Evolutionary conservation across 2,888 invertebrate genomes (phyloP).

Genomic region (Rhagonycha lutea): DNA sequence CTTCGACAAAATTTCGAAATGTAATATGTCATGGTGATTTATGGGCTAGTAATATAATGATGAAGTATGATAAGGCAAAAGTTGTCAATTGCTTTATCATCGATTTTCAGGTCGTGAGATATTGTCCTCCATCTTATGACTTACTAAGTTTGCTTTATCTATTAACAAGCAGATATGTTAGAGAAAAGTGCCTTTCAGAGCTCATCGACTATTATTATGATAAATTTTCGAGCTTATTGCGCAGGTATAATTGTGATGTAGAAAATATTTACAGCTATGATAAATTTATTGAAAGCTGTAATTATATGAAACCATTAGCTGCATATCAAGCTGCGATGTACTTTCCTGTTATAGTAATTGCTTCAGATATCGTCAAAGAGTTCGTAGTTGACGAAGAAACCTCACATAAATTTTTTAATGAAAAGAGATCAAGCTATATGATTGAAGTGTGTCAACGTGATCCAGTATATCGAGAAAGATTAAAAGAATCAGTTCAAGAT

Average conservation of each 20-base stretch:
- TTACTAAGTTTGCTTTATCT: constrained; percentile 54
- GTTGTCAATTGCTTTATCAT: constrained; percentile 47
- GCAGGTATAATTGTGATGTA: constrained; percentile 35
- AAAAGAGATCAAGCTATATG: constrained; percentile 31
- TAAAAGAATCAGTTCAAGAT: constrained; percentile 28
- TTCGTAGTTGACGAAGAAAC: constrained; percentile 31
- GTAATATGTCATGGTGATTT: constrained; percentile 66
- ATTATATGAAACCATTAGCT: constrained; percentile 45
- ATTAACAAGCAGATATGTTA: constrained; percentile 43
- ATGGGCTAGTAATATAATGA: constrained; percentile 62
- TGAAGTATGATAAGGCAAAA: constrained; percentile 25
- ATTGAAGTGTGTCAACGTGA: constrained; percentile 27
- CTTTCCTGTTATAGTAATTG: constrained; percentile 2
- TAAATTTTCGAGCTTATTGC: constrained; percentile 42
- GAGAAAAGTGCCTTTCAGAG: constrained; percentile 40
- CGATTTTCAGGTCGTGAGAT: constrained; percentile 54
- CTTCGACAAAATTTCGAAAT: constrained; percentile 54
- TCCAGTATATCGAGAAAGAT: constrained; percentile 16
- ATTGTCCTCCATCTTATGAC: constrained; percentile 70
- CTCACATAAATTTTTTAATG: constrained; percentile 26
- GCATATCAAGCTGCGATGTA: constrained; percentile 25
- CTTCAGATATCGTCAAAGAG: constrained; percentile 20
- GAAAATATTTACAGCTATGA: constrained; percentile 39
- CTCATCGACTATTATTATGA: constrained; percentile 47
- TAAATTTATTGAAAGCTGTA: constrained; percentile 46